Percentiles rank a stretch among this genome's conserved stretches.
Evolutionary conservation across 2,888 invertebrate genomes (phyloP).

Genomic region (Zeuzera pyrina): DNA sequence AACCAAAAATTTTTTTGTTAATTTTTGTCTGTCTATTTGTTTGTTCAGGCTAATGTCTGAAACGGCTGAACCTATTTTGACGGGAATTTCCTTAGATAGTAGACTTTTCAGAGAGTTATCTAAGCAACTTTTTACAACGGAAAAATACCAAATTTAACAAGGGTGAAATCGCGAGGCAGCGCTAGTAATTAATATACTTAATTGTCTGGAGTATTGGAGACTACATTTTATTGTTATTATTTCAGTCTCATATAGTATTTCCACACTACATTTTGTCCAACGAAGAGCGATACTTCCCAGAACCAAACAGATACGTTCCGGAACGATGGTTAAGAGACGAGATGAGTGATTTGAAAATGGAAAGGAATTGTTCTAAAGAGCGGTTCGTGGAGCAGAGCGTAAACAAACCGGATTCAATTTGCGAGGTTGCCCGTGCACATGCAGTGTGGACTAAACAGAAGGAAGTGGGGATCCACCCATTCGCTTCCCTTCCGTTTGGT

Average conservation of each 20-base stretch:
- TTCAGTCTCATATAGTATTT: slow-evolving; percentile 84
- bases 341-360: slow-evolving; percentile 21
- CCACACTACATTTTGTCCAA: slow-evolving; percentile 85
- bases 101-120: too few species aligned
- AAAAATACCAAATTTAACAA: too few species aligned
- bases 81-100: too few species aligned
- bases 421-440: slow-evolving; percentile 19
- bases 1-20: too few species aligned
- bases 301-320: slow-evolving; percentile 80
- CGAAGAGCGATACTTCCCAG: slow-evolving; percentile 79
- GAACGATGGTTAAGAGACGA: slow-evolving; percentile 83
- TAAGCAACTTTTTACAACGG: too few species aligned
- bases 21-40: too few species aligned
- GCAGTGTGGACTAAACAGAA: slow-evolving; percentile 53
- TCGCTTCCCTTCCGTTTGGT: slow-evolving; percentile 83
- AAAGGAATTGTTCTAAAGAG: slow-evolving; percentile 2
- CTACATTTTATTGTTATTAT: slow-evolving; percentile 13
- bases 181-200: neutral
- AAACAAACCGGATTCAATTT: slow-evolving; percentile 5
- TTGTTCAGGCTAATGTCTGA: too few species aligned
- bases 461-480: slow-evolving; percentile 79
- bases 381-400: neutral
- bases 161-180: too few species aligned
- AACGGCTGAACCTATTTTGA: too few species aligned
- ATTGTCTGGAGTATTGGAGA: slow-evolving; percentile 2